Evolutionary conservation across 1,140 invertebrate species (phyloP), one percentile per base, ranked within the genome.

Genomic region (Cydia pomonella): DNA sequence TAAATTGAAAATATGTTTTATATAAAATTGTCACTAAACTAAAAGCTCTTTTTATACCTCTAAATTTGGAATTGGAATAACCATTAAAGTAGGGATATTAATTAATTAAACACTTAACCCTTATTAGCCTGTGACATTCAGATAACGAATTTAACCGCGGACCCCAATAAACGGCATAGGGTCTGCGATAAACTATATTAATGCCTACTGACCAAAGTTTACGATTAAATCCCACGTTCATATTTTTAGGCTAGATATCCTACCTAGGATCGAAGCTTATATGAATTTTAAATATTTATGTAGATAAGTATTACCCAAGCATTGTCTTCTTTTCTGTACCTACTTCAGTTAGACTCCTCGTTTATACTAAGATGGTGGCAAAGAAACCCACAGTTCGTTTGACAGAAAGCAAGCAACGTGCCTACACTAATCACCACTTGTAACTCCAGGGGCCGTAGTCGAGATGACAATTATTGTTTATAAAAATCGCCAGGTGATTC

Each of bases 111-210:
- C 53, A 12, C 6, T 59, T 53, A 59, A 59, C 53, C 53, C 53
- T 59, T 59, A 59, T 59, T 59, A 59, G 53, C 21, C 53, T 59
- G 53, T 59, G 53, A 59, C 53, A 59, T 59, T 12, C 21, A 59
- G 53, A 59, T 59, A 59, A 59, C 53, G 53, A 59, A 59, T 59
- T 59, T 59, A 59, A 59, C 53, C n/a, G 7, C 16, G 53, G 53
- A 59, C 53, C 53, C 21, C 53, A 59, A 59, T 59, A 59, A 53
- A 23, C 18, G 53, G 21, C 53, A 59, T 23, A 59, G 53, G 53
- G 53, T 23, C 53, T 23, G 53, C 53, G 53, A 59, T 59, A 59
- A 59, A 59, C 53, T 59, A 59, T 59, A 59, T 59, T 23, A 23
- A 59, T 59, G 21, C 18, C 53, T 0, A 23, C 53, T 59, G 53